These are phyloP conservation scores for Petrocephalus zakoni DNA, from an alignment of 2,113 vertebrate genomes.

Conservation along the genomic window DNA sequence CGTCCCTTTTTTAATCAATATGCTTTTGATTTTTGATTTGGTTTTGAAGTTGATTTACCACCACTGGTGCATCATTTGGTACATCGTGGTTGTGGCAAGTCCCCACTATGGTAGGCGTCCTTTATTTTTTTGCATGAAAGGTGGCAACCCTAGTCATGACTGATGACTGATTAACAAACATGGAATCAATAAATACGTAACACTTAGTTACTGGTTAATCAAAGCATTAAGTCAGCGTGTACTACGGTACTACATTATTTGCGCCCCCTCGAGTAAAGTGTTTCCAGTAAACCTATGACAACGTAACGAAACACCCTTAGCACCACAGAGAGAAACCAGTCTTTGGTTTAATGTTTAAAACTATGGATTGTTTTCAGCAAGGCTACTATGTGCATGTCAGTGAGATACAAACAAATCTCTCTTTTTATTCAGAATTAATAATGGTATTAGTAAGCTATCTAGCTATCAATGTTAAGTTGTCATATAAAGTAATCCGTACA, in stretches of 20 bases:
- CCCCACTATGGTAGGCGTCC: too few species aligned
- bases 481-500: neutral
- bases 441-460: neutral
- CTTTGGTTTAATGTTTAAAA: neutral
- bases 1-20: too few species aligned
- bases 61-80: too few species aligned
- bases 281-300: neutral
- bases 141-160: too few species aligned
- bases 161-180: neutral
- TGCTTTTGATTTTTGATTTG: too few species aligned
- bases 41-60: too few species aligned
- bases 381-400: neutral
- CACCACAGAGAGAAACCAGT: neutral
- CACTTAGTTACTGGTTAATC: neutral
- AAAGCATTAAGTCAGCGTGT: neutral
- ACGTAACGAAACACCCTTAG: neutral
- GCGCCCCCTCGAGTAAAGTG: neutral
- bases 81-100: too few species aligned
- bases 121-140: too few species aligned
- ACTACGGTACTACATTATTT: neutral
- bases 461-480: neutral
- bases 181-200: neutral
- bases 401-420: neutral
- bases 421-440: neutral
- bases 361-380: neutral